Base-by-base conservation (phyloP, 2,113 vertebrate genomes). In the Eulacestoma nigropectus region DNA sequence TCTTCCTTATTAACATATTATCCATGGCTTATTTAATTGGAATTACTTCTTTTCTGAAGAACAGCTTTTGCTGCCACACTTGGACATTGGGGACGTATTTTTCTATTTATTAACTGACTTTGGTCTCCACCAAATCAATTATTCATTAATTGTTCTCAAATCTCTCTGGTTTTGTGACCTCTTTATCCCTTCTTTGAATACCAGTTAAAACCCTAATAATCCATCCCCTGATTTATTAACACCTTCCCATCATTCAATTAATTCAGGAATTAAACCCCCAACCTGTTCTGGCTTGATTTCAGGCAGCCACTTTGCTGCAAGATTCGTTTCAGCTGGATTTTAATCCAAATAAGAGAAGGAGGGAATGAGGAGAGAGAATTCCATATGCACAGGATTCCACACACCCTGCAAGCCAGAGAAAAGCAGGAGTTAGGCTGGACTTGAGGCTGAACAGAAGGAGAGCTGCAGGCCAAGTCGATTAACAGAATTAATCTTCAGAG, bases 401-500 rank as follows among this genome's bases (percentile, higher is more conserved):
- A 56, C n/a, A 9, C 21, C 53, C 73, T 16, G 33, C 60, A 20
- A 65, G 26, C 11, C 46, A 50, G 84, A 6, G 49, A 17, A 19
- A 65, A 26, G 77, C 52, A 49, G 52, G 62, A 87, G 67, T 10
- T 17, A 8, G 67, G 26, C 90, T 63, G 55, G 91, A 3, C 70
- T 69, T 96, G 95, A 96, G 72, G 91, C 76, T 95, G 90, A 96
- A 91, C 87, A 96, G 95, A 64, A 97, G 91, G 84, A 57, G 78
- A 96, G 55, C 85, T 23, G 75, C 63, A 5, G 22, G 63, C 82
- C 70, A 89, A 59, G 82, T 68, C 68, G 30, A 94, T 93, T 90
- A 96, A 85, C 84, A 76, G 87, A 95, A 95, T 96, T 94, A 96
- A 96, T 96, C 90, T 96, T 91, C 94, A 69, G 93, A 75, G 94